These are phyloP conservation scores for Rhinella marina DNA, from an alignment of 2,797 vertebrate genomes.

Conservation along the genomic window DNA sequence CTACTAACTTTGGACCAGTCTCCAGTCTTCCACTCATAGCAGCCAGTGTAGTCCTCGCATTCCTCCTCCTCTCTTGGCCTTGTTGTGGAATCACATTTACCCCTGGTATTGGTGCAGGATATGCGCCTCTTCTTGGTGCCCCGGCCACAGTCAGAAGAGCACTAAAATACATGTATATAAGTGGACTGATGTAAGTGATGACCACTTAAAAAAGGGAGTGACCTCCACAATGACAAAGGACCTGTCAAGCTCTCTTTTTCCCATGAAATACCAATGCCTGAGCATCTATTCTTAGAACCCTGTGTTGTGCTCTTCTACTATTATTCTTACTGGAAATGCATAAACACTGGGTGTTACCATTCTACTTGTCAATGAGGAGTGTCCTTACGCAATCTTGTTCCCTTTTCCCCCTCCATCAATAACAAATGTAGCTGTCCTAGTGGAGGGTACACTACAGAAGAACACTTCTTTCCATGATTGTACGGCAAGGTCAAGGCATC, in stretches of 20 bases:
- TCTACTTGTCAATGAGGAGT: background rate
- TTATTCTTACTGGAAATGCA: too few relatives aligned
- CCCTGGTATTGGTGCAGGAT: constrained; percentile 87
- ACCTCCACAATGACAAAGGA: background rate
- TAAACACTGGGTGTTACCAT: too few relatives aligned
- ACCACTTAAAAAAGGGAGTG: background rate
- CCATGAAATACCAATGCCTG: background rate
- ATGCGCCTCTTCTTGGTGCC: constrained; percentile 85
- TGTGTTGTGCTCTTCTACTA: background rate
- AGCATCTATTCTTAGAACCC: background rate
- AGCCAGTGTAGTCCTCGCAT: constrained; percentile 89
- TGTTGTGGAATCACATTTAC: constrained; percentile 84
- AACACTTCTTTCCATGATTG: too few relatives aligned
- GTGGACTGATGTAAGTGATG: background rate
- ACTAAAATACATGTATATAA: constrained; percentile 74
- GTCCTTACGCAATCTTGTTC: background rate
- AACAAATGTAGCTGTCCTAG: too few relatives aligned
- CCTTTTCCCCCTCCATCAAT: too few relatives aligned
- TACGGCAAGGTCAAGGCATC: too few relatives aligned
- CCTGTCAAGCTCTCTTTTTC: background rate
- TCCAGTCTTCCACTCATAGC: constrained; percentile 96
- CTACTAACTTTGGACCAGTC: constrained; percentile 92
- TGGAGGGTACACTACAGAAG: too few relatives aligned
- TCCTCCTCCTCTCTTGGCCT: constrained; percentile 81
- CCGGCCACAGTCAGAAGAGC: constrained; percentile 86